A percentile compares a stretch with the other conserved stretches of the same genome.
phyloP scores from a whole-genome alignment of 2,888 invertebrate species.

The Lycaena phlaeas region DNA sequence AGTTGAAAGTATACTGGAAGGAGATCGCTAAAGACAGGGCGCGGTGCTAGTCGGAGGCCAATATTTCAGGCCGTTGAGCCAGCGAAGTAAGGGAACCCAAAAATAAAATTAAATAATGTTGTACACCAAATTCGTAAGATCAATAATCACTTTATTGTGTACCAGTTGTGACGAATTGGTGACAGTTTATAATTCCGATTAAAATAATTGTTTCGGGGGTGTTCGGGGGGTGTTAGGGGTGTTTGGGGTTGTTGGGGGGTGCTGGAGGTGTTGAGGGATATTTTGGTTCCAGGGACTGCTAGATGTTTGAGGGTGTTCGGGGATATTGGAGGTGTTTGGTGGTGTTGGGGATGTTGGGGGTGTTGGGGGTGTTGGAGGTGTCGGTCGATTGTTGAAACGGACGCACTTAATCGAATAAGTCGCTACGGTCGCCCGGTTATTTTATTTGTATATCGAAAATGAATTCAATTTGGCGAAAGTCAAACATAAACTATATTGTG shows the following conservation, averaged over 20 bases:
- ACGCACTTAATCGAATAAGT: neutral
- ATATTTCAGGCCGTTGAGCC: too few species aligned
- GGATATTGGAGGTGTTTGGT: too few species aligned
- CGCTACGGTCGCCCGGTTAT: neutral
- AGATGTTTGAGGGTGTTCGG: neutral
- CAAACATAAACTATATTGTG: too few species aligned
- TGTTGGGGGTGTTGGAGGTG: neutral
- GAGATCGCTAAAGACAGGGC: too few species aligned
- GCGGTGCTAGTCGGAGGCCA: too few species aligned
- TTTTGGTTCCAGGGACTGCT: too few species aligned
- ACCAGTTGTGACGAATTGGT: conserved; percentile 12
- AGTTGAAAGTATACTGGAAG: too few species aligned
- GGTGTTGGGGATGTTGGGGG: neutral
- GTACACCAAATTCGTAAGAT: too few species aligned
- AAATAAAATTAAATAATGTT: too few species aligned
- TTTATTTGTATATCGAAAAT: neutral
- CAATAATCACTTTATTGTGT: conserved; percentile 17
- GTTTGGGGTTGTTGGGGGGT: neutral
- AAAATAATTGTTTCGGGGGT: conserved; percentile 9
- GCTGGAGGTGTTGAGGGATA: too few species aligned
- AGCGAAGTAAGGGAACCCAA: too few species aligned
- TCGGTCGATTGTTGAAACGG: neutral
- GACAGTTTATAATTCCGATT: conserved; percentile 12
- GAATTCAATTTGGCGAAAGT: neutral
- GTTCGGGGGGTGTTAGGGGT: neutral